Evolutionary conservation across 2,888 invertebrate genomes (phyloP).

Genomic region (Drosophila kanekoi): DNA sequence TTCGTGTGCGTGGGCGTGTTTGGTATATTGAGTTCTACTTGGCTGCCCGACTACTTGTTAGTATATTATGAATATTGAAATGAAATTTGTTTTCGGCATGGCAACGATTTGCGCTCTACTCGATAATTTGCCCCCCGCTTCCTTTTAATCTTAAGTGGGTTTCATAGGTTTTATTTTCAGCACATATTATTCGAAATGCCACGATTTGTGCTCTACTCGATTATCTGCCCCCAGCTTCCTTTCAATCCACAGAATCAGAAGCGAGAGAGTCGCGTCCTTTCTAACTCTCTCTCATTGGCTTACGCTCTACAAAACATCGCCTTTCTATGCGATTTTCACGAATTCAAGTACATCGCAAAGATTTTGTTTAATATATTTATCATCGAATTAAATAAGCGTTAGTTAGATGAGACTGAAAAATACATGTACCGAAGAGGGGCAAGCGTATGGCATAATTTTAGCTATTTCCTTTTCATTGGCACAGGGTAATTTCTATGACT

Average conservation of each 20-base stretch:
- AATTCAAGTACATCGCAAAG: background rate
- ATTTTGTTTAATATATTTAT: too few relatives aligned
- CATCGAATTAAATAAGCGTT: too few relatives aligned
- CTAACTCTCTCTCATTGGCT: background rate
- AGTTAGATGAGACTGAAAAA: too few relatives aligned
- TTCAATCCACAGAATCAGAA: too few relatives aligned
- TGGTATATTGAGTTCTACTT: conserved; percentile 27
- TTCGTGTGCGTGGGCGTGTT: conserved; percentile 18
- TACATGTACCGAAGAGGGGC: too few relatives aligned
- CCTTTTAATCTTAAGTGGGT: background rate
- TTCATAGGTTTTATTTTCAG: background rate
- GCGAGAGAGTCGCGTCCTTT: background rate
- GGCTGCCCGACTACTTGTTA: conserved; percentile 27
- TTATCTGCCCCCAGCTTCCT: too few relatives aligned
- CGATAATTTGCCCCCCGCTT: conserved; percentile 14
- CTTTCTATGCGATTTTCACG: background rate
- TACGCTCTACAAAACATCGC: background rate
- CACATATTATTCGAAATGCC: too few relatives aligned
- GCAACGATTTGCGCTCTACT: conserved; percentile 48
- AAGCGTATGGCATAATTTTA: too few relatives aligned
- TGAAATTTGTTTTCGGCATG: conserved; percentile 46
- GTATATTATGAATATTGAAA: conserved; percentile 53
- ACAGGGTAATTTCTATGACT: background rate
- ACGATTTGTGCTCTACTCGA: too few relatives aligned
- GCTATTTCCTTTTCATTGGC: background rate